A percentile compares a stretch with the other conserved stretches of the same genome.
These are phyloP conservation scores for Hybos culiciformis DNA, from an alignment of 2,888 invertebrate species.

Conservation along the genomic window DNA sequence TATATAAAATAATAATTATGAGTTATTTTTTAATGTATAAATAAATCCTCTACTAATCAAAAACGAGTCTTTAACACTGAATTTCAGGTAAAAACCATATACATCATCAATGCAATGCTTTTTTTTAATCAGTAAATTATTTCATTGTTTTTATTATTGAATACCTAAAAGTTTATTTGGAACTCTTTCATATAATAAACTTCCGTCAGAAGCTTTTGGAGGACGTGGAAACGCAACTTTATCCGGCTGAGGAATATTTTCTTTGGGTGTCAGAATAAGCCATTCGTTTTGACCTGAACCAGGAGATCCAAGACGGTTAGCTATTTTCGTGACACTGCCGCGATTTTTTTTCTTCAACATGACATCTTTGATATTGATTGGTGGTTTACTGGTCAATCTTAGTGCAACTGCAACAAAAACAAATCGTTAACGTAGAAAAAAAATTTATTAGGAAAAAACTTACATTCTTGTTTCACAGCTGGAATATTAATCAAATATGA, in stretches of 20 bases:
- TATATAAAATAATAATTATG: no score
- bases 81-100: no score
- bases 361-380: slow-evolving; percentile 42
- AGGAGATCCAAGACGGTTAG: slow-evolving; percentile 54
- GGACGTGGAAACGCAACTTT: slow-evolving; percentile 81
- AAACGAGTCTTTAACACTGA: no score
- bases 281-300: slow-evolving; percentile 42
- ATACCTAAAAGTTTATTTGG: slow-evolving; percentile 51
- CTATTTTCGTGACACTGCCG: slow-evolving; percentile 56
- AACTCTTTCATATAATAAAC: slow-evolving; percentile 73
- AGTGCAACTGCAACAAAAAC: slow-evolving; percentile 36
- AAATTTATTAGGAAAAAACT: slow-evolving; percentile 24
- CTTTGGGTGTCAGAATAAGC: slow-evolving; percentile 35
- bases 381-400: slow-evolving; percentile 42
- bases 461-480: slow-evolving; percentile 80
- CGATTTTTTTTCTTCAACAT: slow-evolving; percentile 44
- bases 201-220: slow-evolving; percentile 79
- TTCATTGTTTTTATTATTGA: no score
- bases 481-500: slow-evolving; percentile 62
- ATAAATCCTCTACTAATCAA: no score
- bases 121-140: no score
- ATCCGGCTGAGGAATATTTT: slow-evolving; percentile 63
- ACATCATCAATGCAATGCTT: no score
- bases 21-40: no score
- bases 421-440: neutral